Evolutionary conservation across 2,113 vertebrate genomes (phyloP), one percentile per base, ranked within the genome.

Genomic region (Eolophus roseicapilla): DNA sequence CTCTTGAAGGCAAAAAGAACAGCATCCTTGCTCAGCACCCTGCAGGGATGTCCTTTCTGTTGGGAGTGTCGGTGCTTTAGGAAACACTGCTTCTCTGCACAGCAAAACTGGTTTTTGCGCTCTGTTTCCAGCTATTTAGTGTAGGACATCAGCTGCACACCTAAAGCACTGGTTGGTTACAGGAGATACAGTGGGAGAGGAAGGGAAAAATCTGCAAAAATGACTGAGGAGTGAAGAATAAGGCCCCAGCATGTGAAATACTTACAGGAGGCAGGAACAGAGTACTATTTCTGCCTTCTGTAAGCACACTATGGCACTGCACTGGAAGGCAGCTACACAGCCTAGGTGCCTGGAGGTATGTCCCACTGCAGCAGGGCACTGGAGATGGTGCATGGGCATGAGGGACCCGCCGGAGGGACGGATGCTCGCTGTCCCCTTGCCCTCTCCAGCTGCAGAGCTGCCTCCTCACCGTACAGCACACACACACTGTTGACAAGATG

Each of bases 391-490:
- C 35, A 4, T 0, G 68, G 33, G 17, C 33, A 13, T 2, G 21
- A 76, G 31, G 63, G 41, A 39, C 23, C 0, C 0, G 49, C n/a
- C 11, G 16, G 29, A 74, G 41, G 29, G 44, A 13, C 9, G 20
- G 31, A 27, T 28, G 41, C 52, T 64, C 2, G 0, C 52, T 64
- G 35, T 31, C 15, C 53, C 39, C 7, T 12, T 1, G 0, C 29
- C n/a, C 23, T 11, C 47, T 39, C 68, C 63, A 46, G 1, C 76
- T 10, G 60, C 47, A 55, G 47, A 86, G 52, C 73, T 75, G 13
- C 33, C 31, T 52, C 41, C 50, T 57, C 1, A 0, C 52, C 11
- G 1, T 3, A 31, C 3, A 3, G 47, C 57, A 50, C 37, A 7
- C 29, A 6, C 1, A 3, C 8, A 1, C 35, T 41, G 85, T 63